Base-by-base conservation (phyloP, 2,113 vertebrate genomes). In the Ailuropoda melanoleuca region DNA sequence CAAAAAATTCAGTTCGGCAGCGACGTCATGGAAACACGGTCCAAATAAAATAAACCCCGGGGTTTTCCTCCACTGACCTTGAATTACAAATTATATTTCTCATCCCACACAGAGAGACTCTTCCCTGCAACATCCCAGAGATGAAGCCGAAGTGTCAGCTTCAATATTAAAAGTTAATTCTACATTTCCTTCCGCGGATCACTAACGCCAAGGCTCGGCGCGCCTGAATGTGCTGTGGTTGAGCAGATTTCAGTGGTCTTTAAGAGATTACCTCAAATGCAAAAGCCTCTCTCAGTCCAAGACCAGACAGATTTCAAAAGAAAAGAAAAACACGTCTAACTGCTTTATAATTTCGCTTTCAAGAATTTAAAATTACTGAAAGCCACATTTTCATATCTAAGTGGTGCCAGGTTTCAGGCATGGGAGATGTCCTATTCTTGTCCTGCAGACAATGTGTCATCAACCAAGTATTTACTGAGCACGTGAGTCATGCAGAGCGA, bases 201-300 rank as follows among this genome's bases (percentile, higher is more conserved):
- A 21, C 77, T 72, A 34, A 82, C 85, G 93, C 96, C 21, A 92
- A 46, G 70, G 72, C 96, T 95, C 96, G 17, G 26, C 0, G 1
- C 90, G 87, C 87, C 94, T 78, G 50, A 94, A 68, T 80, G 46
- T 75, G 92, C 90, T 88, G 81, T 34, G 97, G 68, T 70, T 10
- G 19, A 29, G 34, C 58, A 64, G 75, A 96, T 97, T 95, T 97
- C 48, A 88, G 88, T 90, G 97, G 95, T 92, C 94, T 93, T 89
- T 75, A 86, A 77, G 94, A 94, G 95, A 88, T 80, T 91, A 96
- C 95, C 96, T 98, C 96, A 74, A 96, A 96, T 34, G 87, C 85
- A 83, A 82, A 88, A 94, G 90, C 50, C 43, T 64, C 58, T 95
- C 97, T 78, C 81, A 6, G 29, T 60, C 50, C 53, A 90, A 90